These are phyloP conservation scores for Caenorhabditis sp. DNA, from an alignment of 2,888 invertebrate species.

Conservation along the genomic window DNA sequence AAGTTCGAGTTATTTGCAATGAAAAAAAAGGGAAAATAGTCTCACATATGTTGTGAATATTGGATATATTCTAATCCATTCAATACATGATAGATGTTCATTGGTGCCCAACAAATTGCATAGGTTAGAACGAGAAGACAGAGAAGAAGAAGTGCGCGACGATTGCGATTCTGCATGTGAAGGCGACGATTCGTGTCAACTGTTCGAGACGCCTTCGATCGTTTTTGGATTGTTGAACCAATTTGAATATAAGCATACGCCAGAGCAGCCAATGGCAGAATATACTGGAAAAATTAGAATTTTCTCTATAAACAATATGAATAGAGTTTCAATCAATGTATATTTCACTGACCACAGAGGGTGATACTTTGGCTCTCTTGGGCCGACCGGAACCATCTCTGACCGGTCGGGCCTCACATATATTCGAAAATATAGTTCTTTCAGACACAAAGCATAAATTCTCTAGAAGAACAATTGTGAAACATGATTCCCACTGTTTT, in stretches of 20 bases:
- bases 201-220: slow-evolving; percentile 49
- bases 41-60: slow-evolving; percentile 65
- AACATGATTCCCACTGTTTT: too few relatives aligned
- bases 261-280: slow-evolving; percentile 62
- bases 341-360: not conserved
- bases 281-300: slow-evolving; percentile 38
- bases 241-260: slow-evolving; percentile 68
- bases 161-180: slow-evolving; percentile 51
- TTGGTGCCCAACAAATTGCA: slow-evolving; percentile 87
- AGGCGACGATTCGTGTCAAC: slow-evolving; percentile 45
- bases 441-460: too few relatives aligned
- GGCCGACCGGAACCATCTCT: too few relatives aligned
- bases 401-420: too few relatives aligned
- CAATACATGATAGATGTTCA: slow-evolving; percentile 82
- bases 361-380: not conserved
- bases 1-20: slow-evolving; percentile 10
- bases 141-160: slow-evolving; percentile 83
- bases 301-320: not conserved
- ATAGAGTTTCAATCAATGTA: not conserved
- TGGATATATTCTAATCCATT: slow-evolving; percentile 62
- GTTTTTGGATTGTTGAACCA: slow-evolving; percentile 64
- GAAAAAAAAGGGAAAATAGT: too few relatives aligned
- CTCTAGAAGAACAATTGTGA: too few relatives aligned
- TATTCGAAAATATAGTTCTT: too few relatives aligned
- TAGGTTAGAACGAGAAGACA: slow-evolving; percentile 86